Evolutionary conservation across 2,113 vertebrate species (phyloP).

Genomic region (Struthio camelus): DNA sequence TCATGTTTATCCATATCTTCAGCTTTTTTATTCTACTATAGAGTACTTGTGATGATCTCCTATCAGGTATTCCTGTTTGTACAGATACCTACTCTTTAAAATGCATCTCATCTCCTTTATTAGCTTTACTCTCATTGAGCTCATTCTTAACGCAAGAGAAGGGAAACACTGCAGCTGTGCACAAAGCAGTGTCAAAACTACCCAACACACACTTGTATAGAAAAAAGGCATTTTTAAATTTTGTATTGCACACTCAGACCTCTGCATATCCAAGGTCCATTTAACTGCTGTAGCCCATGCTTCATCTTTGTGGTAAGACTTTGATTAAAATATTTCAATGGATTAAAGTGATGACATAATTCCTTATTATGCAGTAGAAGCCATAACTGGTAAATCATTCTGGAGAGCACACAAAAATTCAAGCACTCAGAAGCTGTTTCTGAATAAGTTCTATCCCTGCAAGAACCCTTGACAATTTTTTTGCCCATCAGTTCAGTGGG

Average conservation of each 20-base stretch:
- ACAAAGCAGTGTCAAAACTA: neutral
- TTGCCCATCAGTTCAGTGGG: neutral
- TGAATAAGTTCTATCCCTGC: neutral
- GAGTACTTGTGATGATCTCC: neutral
- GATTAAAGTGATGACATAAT: neutral
- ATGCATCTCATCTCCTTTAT: neutral
- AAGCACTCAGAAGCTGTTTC: neutral
- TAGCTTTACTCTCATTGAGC: neutral
- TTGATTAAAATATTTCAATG: neutral
- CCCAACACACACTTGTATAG: fast-evolving
- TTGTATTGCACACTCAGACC: neutral
- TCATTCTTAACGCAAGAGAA: neutral
- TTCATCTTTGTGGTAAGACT: neutral
- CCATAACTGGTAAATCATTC: neutral
- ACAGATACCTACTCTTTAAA: neutral
- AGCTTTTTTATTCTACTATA: fast-evolving
- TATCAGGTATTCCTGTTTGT: neutral
- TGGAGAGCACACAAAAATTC: neutral
- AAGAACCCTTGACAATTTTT: neutral
- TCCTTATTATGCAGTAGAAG: neutral
- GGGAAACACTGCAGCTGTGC: fast-evolving
- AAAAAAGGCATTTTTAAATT: fast-evolving
- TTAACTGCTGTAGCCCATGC: neutral
- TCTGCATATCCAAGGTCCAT: neutral
- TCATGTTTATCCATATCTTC: neutral